phyloP scores from a whole-genome alignment of 37 sponge, comb jelly and placozoan species.

The Spongilla lacustris region DNA sequence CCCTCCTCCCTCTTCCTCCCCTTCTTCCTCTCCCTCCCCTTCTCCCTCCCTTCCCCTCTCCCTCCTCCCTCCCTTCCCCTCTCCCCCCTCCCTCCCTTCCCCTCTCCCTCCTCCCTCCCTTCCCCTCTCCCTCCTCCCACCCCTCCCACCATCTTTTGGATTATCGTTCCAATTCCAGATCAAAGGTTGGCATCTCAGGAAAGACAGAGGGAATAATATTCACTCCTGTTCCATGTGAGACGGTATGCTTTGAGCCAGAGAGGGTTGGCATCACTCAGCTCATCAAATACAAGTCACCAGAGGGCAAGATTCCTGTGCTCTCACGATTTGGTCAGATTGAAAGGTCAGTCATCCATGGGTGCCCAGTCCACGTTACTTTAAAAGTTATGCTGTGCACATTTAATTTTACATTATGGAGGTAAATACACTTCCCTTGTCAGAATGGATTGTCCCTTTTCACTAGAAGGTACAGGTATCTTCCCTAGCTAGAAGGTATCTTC shows the following conservation, averaged over 20 bases:
- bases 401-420: too few species aligned
- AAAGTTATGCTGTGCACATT: too few species aligned
- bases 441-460: too few species aligned
- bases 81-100: not conserved
- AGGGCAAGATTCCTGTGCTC: not conserved
- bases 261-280: constrained; percentile 66
- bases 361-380: too few species aligned
- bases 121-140: not conserved
- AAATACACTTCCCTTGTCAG: too few species aligned
- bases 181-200: constrained; percentile 79
- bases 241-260: constrained; percentile 83
- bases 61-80: not conserved
- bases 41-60: too few species aligned
- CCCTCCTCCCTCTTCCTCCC: too few species aligned
- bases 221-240: constrained; percentile 60
- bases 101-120: not conserved
- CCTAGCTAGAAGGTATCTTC: too few species aligned
- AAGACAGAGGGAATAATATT: constrained; percentile 80
- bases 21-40: not conserved
- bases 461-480: too few species aligned
- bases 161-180: constrained; percentile 24
- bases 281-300: not conserved
- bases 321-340: constrained; percentile 33
- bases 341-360: not conserved
- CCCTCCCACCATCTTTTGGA: not conserved